Evolutionary conservation across 2,888 invertebrate genomes (phyloP).

Genomic region (Polyommatus icarus): DNA sequence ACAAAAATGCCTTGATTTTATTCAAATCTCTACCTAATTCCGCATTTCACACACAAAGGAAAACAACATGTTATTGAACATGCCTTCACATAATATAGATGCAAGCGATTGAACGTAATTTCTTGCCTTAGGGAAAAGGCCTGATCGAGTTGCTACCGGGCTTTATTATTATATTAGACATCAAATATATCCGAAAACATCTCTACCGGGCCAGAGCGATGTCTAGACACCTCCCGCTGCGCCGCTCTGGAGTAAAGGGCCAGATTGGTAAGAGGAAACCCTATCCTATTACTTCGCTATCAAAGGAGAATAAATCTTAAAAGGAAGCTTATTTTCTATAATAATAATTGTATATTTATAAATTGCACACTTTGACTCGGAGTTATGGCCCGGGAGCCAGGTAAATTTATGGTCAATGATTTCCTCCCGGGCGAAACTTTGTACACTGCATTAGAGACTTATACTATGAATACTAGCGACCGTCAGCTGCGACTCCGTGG

Average conservation of each 20-base stretch:
- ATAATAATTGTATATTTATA: background rate
- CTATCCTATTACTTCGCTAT: background rate
- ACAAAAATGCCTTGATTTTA: background rate
- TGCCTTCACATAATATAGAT: background rate
- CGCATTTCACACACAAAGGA: background rate
- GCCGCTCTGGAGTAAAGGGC: constrained; percentile 1
- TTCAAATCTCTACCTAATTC: background rate
- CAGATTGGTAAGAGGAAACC: constrained; percentile 9
- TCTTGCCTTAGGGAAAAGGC: background rate
- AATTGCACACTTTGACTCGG: background rate
- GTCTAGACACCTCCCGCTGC: constrained; percentile 15
- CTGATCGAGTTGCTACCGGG: background rate
- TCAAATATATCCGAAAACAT: constrained; percentile 1
- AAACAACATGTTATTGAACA: background rate
- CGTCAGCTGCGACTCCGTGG: too few relatives aligned
- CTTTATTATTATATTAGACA: constrained; percentile 2
- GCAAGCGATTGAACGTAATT: background rate
- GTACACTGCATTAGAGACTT: too few relatives aligned
- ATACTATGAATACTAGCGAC: too few relatives aligned
- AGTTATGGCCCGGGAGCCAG: too few relatives aligned
- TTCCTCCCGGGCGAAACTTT: too few relatives aligned
- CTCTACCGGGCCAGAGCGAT: background rate
- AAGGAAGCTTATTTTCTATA: background rate
- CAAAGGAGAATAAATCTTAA: background rate
- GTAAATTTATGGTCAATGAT: too few relatives aligned